A percentile compares a stretch with the other conserved stretches of the same genome.
These are phyloP conservation scores for Jaculus jaculus DNA, from an alignment of 2,113 vertebrate species.

Conservation along the genomic window DNA sequence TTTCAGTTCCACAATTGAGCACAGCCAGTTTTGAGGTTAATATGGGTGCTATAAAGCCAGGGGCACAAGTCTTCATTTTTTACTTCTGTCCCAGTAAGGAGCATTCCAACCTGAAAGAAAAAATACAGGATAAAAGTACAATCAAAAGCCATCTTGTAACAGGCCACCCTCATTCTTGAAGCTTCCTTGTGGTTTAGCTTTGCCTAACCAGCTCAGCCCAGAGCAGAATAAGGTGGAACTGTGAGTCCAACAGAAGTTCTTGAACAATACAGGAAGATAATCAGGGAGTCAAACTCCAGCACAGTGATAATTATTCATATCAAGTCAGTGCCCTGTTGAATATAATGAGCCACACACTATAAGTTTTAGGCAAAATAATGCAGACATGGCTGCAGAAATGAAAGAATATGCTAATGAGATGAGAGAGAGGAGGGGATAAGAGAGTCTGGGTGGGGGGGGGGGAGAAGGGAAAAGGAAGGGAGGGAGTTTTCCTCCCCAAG, in stretches of 20 bases:
- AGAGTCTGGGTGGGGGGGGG: accelerated
- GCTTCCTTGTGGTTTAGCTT: not conserved
- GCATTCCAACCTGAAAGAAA: not conserved
- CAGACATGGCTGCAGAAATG: conserved; percentile 61
- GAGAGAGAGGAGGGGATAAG: not conserved
- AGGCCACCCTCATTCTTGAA: not conserved
- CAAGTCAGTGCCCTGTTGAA: conserved; percentile 26
- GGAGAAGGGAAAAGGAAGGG: not conserved
- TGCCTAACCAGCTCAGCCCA: no score
- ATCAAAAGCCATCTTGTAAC: not conserved
- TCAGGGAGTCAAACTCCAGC: conserved; percentile 51
- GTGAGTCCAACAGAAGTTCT: accelerated
- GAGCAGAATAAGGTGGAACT: accelerated
- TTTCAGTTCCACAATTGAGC: not conserved
- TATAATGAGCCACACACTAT: conserved; percentile 50
- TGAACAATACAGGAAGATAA: not conserved
- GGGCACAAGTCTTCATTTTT: accelerated
- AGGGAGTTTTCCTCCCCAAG: not conserved
- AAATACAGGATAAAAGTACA: accelerated
- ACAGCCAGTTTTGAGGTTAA: not conserved
- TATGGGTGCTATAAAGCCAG: accelerated
- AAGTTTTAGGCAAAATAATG: conserved; percentile 7
- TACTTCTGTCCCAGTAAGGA: not conserved
- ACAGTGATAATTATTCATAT: not conserved
- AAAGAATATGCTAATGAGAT: conserved; percentile 54